Conservation (phyloP, 1,140 invertebrate species). For the Cherax destructor region DNA sequence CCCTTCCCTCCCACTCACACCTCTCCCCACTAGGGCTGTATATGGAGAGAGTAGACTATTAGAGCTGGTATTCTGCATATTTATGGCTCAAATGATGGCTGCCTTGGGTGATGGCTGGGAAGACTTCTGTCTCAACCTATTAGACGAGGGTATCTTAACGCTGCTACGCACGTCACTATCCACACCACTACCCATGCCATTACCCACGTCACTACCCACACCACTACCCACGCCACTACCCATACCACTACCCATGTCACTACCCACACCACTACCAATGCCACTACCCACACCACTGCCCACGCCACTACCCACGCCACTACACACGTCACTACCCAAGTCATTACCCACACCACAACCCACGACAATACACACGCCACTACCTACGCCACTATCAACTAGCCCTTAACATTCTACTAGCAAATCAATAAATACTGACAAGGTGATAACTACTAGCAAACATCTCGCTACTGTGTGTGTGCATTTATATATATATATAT, state of each 20-base stretch:
- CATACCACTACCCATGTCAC: too few relatives aligned
- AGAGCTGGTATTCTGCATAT: conserved; percentile 18
- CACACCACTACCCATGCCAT: too few relatives aligned
- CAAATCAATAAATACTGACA: too few relatives aligned
- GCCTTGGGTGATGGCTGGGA: not conserved
- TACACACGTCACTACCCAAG: not conserved
- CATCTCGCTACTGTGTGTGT: not conserved
- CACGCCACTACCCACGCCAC: too few relatives aligned
- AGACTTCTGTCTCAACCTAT: not conserved
- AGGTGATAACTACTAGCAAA: too few relatives aligned
- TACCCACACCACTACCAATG: not conserved
- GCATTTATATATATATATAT: not conserved
- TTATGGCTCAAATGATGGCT: not conserved
- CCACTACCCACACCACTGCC: too few relatives aligned
- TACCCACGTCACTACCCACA: not conserved
- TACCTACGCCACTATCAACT: not conserved
- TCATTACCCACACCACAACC: not conserved
- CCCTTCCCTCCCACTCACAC: conserved; percentile 19
- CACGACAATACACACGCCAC: not conserved
- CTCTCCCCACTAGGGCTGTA: not conserved
- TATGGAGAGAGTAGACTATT: conserved; percentile 25
- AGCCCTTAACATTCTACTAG: too few relatives aligned
- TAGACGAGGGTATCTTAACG: too few relatives aligned
- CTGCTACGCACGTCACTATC: too few relatives aligned
- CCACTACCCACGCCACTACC: not conserved